These are phyloP conservation scores for Hemicrepidius hirtus DNA, from an alignment of 2,888 invertebrate species.

Conservation along the genomic window DNA sequence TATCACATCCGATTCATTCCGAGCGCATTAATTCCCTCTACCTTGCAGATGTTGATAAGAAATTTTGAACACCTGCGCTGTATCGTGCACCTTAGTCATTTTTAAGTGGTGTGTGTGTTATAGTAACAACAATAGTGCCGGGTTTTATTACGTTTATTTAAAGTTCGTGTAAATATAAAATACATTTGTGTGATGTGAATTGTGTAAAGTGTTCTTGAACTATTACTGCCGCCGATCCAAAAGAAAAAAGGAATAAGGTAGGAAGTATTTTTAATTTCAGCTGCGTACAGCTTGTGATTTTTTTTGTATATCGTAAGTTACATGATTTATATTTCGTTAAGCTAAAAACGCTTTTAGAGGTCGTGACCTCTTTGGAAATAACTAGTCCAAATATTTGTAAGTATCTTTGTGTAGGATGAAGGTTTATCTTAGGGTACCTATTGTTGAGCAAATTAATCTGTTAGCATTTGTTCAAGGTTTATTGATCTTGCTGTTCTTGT, in stretches of 20 bases:
- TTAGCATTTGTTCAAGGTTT: background rate
- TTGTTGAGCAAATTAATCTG: background rate
- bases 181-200: background rate
- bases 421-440: background rate
- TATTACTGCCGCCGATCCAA: background rate
- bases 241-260: background rate
- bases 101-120: no score
- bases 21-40: no score
- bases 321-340: slow-evolving; percentile 1
- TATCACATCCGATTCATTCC: no score
- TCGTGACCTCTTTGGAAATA: slow-evolving; percentile 10
- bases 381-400: slow-evolving; percentile 14
- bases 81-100: no score
- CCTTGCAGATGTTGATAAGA: no score
- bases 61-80: no score
- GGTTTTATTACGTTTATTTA: no score
- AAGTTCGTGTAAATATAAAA: no score
- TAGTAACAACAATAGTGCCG: no score
- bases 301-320: background rate
- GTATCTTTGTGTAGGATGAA: background rate
- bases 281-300: slow-evolving; percentile 11
- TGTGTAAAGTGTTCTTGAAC: background rate
- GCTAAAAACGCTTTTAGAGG: background rate
- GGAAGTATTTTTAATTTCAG: slow-evolving; percentile 2
- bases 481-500: background rate